Conservation (phyloP, 2,113 vertebrate genomes). For the Cyprinodon variegatus region DNA sequence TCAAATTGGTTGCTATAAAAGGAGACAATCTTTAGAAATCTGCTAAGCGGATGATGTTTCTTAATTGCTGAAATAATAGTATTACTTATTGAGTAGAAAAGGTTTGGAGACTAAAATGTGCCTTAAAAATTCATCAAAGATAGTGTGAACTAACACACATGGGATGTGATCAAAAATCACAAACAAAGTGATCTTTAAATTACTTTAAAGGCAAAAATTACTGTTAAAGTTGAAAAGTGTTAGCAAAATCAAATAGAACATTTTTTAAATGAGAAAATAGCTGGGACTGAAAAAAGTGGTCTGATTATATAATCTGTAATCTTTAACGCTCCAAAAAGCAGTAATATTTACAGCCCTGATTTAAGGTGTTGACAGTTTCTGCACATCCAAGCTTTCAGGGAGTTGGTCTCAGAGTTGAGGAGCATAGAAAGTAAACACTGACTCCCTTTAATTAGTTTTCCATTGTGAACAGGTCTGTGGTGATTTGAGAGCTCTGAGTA, state of each 20-base stretch:
- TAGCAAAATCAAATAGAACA: background rate
- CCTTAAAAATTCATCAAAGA: background rate
- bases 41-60: background rate
- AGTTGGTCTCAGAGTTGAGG: background rate
- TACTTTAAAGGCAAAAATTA: background rate
- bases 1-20: background rate
- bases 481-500: background rate
- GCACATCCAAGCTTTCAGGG: background rate
- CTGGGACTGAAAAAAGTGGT: background rate
- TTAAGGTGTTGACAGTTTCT: background rate
- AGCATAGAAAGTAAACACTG: background rate
- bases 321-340: background rate
- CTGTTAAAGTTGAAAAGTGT: background rate
- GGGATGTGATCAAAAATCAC: background rate
- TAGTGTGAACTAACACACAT: too few species aligned
- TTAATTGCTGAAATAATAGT: background rate
- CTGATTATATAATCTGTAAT: background rate
- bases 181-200: background rate
- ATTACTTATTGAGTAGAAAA: background rate
- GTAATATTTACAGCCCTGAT: background rate
- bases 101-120: background rate
- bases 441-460: background rate
- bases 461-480: background rate
- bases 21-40: background rate
- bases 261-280: background rate